Percentiles rank a stretch among this genome's conserved stretches.
These are phyloP conservation scores for Isotomurus palustris DNA, from an alignment of 2,888 invertebrate genomes.

Conservation along the genomic window DNA sequence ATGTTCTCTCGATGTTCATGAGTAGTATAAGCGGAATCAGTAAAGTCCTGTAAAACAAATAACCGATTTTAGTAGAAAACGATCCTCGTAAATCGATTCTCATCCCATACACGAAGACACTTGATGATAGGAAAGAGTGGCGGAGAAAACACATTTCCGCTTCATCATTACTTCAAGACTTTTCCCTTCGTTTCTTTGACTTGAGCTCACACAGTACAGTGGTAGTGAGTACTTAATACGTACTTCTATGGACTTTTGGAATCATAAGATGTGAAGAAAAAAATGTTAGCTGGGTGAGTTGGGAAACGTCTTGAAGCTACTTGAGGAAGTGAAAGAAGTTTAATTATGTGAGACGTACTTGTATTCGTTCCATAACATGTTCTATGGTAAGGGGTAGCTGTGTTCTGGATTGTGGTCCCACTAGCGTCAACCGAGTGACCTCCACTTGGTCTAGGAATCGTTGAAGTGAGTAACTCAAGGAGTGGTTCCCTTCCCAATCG, in stretches of 20 bases:
- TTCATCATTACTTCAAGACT: too few species aligned
- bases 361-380: constrained; percentile 86
- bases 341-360: constrained; percentile 49
- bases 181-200: too few species aligned
- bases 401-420: constrained; percentile 61
- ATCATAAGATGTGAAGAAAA: too few species aligned
- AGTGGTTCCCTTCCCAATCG: constrained; percentile 63
- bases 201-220: too few species aligned
- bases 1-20: constrained; percentile 96
- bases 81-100: too few species aligned
- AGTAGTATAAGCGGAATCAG: constrained; percentile 97
- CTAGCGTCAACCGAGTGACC: constrained; percentile 75
- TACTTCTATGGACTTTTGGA: too few species aligned
- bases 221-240: too few species aligned
- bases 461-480: constrained; percentile 74
- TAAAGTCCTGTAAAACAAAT: constrained; percentile 69
- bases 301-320: background rate
- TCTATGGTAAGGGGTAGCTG: constrained; percentile 82
- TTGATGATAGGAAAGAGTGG: too few species aligned
- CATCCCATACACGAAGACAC: too few species aligned
- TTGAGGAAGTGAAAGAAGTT: background rate
- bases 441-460: constrained; percentile 82
- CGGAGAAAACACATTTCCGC: too few species aligned
- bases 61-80: too few species aligned
- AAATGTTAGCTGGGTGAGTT: background rate